Evolutionary conservation across 2,888 invertebrate species (phyloP).

Genomic region (Papilio demoleus): DNA sequence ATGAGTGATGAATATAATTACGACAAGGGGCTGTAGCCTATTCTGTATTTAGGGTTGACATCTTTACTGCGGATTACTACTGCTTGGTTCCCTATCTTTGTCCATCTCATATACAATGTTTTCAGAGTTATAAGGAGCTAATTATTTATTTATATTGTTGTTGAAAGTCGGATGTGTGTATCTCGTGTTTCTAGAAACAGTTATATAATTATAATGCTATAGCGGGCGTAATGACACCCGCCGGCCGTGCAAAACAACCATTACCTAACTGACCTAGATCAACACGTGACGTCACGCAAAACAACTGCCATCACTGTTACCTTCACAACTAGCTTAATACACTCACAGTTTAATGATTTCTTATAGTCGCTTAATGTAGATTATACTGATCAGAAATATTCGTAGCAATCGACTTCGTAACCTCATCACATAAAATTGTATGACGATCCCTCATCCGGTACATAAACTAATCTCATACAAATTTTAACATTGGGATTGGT

Average conservation of each 20-base stretch:
- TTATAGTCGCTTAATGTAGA: background rate
- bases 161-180: constrained; percentile 6
- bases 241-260: constrained; percentile 11
- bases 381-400: too few relatives aligned
- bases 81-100: too few relatives aligned
- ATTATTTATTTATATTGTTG: background rate
- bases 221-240: background rate
- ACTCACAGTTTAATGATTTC: background rate
- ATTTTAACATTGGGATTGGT: too few relatives aligned
- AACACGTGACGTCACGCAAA: constrained; percentile 14
- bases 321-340: background rate
- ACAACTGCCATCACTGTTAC: background rate
- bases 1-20: background rate
- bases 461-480: too few relatives aligned
- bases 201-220: constrained; percentile 26
- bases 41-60: too few relatives aligned
- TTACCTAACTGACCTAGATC: constrained; percentile 35
- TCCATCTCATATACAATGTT: background rate
- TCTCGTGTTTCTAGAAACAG: constrained; percentile 5
- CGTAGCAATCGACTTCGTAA: too few relatives aligned
- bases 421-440: too few relatives aligned
- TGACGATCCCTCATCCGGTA: too few relatives aligned
- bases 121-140: background rate
- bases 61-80: too few relatives aligned
- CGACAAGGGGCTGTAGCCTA: too few relatives aligned